Evolutionary conservation across 2,888 invertebrate genomes (phyloP).

Genomic region (Drosophila tanythrix): DNA sequence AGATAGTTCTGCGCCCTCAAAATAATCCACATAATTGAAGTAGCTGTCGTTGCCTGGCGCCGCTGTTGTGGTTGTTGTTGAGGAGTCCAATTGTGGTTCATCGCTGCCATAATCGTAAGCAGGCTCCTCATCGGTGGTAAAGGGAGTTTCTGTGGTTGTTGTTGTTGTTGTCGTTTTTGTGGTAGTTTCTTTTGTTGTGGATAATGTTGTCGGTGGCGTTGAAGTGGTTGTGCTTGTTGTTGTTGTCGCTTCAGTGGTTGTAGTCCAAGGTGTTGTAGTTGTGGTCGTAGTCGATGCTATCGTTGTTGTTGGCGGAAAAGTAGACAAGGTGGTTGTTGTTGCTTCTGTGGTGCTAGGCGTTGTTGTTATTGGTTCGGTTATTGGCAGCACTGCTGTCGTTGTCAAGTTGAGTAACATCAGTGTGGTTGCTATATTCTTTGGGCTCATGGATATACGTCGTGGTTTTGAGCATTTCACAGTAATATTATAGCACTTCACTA

Average conservation of each 20-base stretch:
- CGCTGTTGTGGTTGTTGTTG: constrained; percentile 59
- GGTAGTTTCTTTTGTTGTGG: constrained; percentile 3
- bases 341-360: constrained; percentile 33
- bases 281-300: constrained; percentile 23
- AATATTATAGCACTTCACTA: constrained; percentile 82
- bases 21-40: constrained; percentile 83
- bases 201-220: neutral
- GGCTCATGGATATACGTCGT: constrained; percentile 56
- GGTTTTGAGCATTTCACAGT: constrained; percentile 82
- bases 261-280: constrained; percentile 37
- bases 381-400: constrained; percentile 77
- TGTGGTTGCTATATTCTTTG: constrained; percentile 82
- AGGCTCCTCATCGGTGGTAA: constrained; percentile 57
- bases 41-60: constrained; percentile 74
- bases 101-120: constrained; percentile 65
- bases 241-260: constrained; percentile 28
- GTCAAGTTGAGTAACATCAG: constrained; percentile 84
- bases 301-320: constrained; percentile 22
- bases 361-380: constrained; percentile 27
- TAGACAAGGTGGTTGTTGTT: constrained; percentile 34
- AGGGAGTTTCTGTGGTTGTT: constrained; percentile 43
- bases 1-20: constrained; percentile 69
- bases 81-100: constrained; percentile 42
- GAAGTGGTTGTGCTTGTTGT: constrained; percentile 5
- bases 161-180: constrained; percentile 48